phyloP scores from a whole-genome alignment of 2,113 vertebrate species.

The Sinocyclocheilus anophthalmus region DNA sequence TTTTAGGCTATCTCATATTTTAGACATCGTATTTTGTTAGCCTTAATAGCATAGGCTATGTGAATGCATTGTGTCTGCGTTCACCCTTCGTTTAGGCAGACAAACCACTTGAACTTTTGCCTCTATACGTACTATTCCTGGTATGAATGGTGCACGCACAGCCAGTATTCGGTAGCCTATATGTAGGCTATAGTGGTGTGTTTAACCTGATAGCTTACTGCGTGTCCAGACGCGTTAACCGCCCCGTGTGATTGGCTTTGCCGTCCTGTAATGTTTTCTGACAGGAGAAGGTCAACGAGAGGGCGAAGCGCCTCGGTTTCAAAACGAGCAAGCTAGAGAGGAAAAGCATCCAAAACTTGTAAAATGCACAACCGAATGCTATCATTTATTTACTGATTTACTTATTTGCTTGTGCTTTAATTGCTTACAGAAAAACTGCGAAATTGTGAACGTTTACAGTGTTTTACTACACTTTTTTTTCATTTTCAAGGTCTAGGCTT shows the following conservation, averaged over 20 bases:
- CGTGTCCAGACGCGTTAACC: conserved; percentile 55
- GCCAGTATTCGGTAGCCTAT: conserved; percentile 24
- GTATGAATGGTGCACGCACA: conserved; percentile 31
- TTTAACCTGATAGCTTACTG: conserved; percentile 56
- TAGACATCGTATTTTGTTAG: not conserved
- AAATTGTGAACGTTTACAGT: not conserved
- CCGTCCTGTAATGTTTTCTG: conserved; percentile 52
- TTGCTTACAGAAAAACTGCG: not conserved
- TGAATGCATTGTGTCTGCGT: not conserved
- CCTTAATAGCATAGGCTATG: not conserved
- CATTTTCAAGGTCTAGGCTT: not conserved
- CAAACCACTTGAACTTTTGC: conserved; percentile 29
- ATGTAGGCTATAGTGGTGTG: conserved; percentile 45
- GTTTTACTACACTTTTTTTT: no score
- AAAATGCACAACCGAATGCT: not conserved
- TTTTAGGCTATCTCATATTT: not conserved
- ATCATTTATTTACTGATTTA: not conserved
- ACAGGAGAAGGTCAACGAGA: conserved; percentile 61
- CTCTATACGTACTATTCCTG: not conserved
- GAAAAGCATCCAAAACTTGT: conserved; percentile 7
- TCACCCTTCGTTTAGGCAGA: not conserved
- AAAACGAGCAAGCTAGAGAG: conserved; percentile 24
- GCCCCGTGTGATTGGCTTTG: conserved; percentile 39
- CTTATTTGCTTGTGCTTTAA: not conserved
- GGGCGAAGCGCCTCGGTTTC: conserved; percentile 53